A percentile compares a stretch with the other conserved stretches of the same genome.
Conservation (phyloP, 2,113 vertebrate species). For the Phrynosoma platyrhinos region DNA sequence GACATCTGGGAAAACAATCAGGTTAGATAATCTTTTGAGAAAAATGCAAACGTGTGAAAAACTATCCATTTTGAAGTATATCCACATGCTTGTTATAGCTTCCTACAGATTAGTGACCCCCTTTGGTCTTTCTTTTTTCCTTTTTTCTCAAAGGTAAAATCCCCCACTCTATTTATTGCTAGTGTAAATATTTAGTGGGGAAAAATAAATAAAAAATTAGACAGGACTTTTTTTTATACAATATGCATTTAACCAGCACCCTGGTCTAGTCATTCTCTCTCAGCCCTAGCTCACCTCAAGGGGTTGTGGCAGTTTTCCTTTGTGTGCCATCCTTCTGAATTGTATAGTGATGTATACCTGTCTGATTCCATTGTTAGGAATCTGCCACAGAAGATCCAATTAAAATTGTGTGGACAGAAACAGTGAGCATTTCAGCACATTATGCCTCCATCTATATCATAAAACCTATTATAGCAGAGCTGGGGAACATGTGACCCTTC, state of each 20-base stretch:
- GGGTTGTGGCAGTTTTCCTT: not conserved
- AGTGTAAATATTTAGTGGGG: slow-evolving; percentile 2
- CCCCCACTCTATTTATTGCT: slow-evolving; percentile 18
- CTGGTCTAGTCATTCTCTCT: not conserved
- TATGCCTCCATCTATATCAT: not conserved
- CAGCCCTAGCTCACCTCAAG: not conserved
- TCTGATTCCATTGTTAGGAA: not conserved
- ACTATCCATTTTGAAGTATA: slow-evolving; percentile 26
- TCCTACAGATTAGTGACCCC: slow-evolving; percentile 31
- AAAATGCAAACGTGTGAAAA: slow-evolving; percentile 34
- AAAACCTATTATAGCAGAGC: not conserved
- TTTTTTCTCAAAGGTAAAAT: not conserved
- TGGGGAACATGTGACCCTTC: too few relatives aligned
- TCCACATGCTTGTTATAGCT: not conserved
- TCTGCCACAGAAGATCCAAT: too few relatives aligned
- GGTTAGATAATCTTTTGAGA: slow-evolving; percentile 53
- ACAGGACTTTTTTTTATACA: not conserved
- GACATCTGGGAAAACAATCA: slow-evolving; percentile 45
- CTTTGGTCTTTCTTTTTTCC: slow-evolving; percentile 1
- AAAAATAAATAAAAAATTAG: not conserved
- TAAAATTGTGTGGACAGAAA: too few relatives aligned
- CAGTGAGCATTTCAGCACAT: not conserved
- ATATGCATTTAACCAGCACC: not conserved
- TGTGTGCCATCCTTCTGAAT: not conserved
- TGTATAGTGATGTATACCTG: not conserved